A percentile compares a stretch with the other conserved stretches of the same genome.
Evolutionary conservation across 2,888 invertebrate genomes (phyloP).

Genomic region (Calliphora vomitoria): DNA sequence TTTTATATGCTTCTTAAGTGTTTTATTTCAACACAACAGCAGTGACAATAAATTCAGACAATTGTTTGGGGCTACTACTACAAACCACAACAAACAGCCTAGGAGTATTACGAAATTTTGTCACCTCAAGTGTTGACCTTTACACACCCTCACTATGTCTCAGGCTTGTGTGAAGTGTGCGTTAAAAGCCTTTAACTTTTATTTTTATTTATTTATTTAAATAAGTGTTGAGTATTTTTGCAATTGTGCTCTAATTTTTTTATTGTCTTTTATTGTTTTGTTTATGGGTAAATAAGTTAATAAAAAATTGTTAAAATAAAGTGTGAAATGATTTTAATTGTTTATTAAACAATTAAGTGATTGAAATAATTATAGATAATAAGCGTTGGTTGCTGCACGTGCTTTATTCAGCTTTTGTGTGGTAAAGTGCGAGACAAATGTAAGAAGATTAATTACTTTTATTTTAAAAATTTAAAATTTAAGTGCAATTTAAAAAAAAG

Average conservation of each 20-base stretch:
- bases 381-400: neutral
- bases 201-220: slow-evolving; percentile 5
- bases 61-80: slow-evolving; percentile 39
- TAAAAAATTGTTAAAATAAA: slow-evolving; percentile 5
- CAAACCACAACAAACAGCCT: neutral
- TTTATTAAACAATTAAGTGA: slow-evolving; percentile 3
- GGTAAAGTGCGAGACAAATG: no score
- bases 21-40: slow-evolving; percentile 44
- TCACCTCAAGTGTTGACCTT: slow-evolving; percentile 73
- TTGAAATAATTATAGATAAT: slow-evolving; percentile 7
- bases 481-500: no score
- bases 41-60: slow-evolving; percentile 45
- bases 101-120: slow-evolving; percentile 62
- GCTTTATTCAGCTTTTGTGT: neutral
- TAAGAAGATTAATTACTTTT: neutral
- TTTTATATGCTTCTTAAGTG: slow-evolving; percentile 58
- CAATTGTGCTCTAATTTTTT: slow-evolving; percentile 24
- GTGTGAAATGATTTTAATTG: slow-evolving; percentile 50
- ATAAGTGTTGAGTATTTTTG: slow-evolving; percentile 8
- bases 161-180: neutral
- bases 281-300: neutral
- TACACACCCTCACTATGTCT: slow-evolving; percentile 67
- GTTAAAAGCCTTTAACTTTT: no score
- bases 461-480: no score
- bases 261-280: neutral